Base-by-base conservation (phyloP, 1,140 invertebrate genomes). In the Zaprionus taronus region DNA sequence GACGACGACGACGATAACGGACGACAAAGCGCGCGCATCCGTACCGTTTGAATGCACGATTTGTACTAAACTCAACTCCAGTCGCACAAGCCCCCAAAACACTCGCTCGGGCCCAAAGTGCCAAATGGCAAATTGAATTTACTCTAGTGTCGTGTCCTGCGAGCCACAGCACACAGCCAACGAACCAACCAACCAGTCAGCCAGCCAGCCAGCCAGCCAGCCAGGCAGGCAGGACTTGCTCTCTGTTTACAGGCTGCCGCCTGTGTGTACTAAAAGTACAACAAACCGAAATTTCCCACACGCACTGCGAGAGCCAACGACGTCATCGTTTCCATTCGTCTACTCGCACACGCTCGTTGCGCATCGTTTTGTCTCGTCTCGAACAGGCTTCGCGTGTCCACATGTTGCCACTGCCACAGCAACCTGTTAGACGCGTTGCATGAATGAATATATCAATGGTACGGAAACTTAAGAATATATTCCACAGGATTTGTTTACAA, bases 11-110 rank as follows among this genome's bases (percentile, higher is more conserved):
- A 67, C 47, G 47, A 51, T 24, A 20, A 51, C 12, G 20, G 2
- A 75, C 71, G 72, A 62, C 77, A 73, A 66, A 75, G 69, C 56
- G 62, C 73, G 77, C 76, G 84, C 85, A 90, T 90, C 85, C 85
- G 86, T 56, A 90, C 86, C 86, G 81, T 80, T 91, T 81, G 85
- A 90, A 91, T 85, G 82, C 86, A 90, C 85, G 85, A 91, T 85
- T 90, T 90, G 89, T 85, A 90, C 85, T 90, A 90, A 90, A 85
- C 69, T 70, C 53, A 55, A 57, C 31, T 64, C 51, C 56, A 72
- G 26, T 77, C 72, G 74, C 31, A 11, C 41, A 47, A n/a, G n/a
- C 41, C 15, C 6, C 62, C 58, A 34, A 44, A 69, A 47, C 41
- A 9, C 12, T 36, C 34, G 56, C 15, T 36, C 34, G 56, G 28